These are phyloP conservation scores for Ambastaia sidthimunki DNA, from an alignment of 2,797 vertebrate genomes.

Conservation along the genomic window DNA sequence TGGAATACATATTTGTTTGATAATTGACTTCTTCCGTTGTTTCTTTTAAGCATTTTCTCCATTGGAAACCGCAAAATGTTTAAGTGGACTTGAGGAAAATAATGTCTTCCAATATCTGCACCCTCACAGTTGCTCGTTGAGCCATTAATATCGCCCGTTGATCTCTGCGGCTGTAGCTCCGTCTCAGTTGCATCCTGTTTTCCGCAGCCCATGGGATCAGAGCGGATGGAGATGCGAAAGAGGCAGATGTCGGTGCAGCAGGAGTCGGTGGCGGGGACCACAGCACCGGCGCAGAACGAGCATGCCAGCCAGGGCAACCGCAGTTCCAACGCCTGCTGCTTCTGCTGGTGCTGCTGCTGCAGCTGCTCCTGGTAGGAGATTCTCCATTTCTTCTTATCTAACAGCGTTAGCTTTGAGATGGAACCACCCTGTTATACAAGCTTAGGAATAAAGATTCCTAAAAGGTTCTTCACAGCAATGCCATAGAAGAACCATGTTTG, in stretches of 20 bases:
- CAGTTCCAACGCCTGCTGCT: conserved; percentile 92
- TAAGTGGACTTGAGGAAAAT: conserved; percentile 33
- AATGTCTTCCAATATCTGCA: conserved; percentile 6
- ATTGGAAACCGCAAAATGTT: conserved; percentile 25
- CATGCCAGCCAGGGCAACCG: conserved; percentile 79
- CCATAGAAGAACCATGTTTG: no score
- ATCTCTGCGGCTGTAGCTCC: conserved; percentile 28
- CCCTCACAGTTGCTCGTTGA: conserved; percentile 34
- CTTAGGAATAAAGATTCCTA: no score
- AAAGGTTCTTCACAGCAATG: no score
- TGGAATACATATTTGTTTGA: background rate
- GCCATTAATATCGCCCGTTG: conserved; percentile 35
- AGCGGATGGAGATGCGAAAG: conserved; percentile 93
- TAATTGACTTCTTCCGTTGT: background rate
- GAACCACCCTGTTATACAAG: conserved; percentile 6
- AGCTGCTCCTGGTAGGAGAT: conserved; percentile 93
- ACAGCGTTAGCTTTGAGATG: background rate
- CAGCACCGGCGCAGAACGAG: conserved; percentile 74
- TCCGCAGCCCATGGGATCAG: conserved; percentile 92
- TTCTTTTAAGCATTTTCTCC: conserved; percentile 11
- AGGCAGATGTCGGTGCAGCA: conserved; percentile 87
- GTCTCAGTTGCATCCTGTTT: conserved; percentile 54
- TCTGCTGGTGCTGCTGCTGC: conserved; percentile 99
- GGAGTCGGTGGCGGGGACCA: conserved; percentile 78
- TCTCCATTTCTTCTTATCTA: conserved; percentile 43